These are phyloP conservation scores for Pteronotus mesoamericanus DNA, from an alignment of 2,797 vertebrate genomes.

Conservation along the genomic window DNA sequence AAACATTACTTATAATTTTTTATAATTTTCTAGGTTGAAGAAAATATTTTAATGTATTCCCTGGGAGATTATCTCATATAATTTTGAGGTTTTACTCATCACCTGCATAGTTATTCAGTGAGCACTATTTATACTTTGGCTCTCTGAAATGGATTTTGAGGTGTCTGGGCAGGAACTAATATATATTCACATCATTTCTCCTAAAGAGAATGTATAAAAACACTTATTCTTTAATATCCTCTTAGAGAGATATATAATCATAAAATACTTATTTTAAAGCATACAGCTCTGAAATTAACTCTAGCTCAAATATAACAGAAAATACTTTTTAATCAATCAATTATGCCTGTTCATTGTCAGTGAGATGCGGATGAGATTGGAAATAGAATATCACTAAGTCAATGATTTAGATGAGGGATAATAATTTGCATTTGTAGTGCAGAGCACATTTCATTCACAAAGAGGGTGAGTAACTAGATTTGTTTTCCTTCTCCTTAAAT, in stretches of 20 bases:
- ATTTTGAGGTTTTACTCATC: constrained; percentile 15
- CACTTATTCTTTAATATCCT: constrained; percentile 5
- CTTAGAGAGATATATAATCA: neutral
- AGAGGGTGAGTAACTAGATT: constrained; percentile 57
- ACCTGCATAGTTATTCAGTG: neutral
- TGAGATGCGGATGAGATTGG: constrained; percentile 3
- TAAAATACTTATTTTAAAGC: constrained; percentile 19
- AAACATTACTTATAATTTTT: neutral
- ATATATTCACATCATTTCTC: neutral
- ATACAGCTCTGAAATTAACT: constrained; percentile 31
- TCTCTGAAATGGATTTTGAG: neutral
- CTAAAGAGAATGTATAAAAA: neutral
- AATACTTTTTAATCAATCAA: constrained; percentile 45
- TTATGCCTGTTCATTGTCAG: constrained; percentile 54
- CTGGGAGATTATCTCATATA: neutral
- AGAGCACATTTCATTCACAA: constrained; percentile 65
- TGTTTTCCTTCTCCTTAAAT: constrained; percentile 64
- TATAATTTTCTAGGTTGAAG: neutral
- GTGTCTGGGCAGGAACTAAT: neutral
- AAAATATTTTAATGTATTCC: neutral
- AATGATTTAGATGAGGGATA: constrained; percentile 46
- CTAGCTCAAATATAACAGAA: neutral
- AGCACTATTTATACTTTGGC: neutral
- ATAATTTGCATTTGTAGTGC: constrained; percentile 59
- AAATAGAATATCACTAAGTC: constrained; percentile 54